phyloP scores from a whole-genome alignment of 2,797 vertebrate species.

The Rhynchotus rufescens region DNA sequence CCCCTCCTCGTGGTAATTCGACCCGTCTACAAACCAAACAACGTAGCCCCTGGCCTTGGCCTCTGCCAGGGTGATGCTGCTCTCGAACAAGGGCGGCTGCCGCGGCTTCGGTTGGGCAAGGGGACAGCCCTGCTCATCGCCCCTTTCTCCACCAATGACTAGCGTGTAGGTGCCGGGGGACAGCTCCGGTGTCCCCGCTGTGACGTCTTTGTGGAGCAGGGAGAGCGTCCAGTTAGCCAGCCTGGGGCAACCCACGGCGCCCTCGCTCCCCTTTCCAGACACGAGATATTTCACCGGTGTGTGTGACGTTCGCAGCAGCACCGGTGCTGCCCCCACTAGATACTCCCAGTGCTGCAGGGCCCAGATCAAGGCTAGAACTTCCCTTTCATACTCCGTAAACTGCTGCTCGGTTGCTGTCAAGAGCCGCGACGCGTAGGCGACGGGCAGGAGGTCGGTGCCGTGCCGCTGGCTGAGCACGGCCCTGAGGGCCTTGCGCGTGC shows the following conservation, averaged over 20 bases:
- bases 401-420: background rate
- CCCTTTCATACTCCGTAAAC: conserved; percentile 34
- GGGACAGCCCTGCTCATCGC: background rate
- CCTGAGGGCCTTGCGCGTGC: background rate
- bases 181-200: accelerated
- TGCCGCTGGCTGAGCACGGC: conserved; percentile 43
- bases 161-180: background rate
- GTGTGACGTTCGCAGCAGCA: conserved; percentile 42
- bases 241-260: conserved; percentile 2
- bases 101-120: accelerated
- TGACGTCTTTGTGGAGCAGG: background rate
- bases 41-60: conserved; percentile 27
- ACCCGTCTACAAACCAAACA: conserved; percentile 47
- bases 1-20: conserved; percentile 27
- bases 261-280: background rate
- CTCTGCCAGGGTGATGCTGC: conserved; percentile 31
- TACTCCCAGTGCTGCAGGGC: conserved; percentile 63
- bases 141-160: background rate
- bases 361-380: conserved; percentile 51
- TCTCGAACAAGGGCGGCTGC: conserved; percentile 16
- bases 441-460: background rate
- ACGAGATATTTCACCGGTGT: conserved; percentile 23
- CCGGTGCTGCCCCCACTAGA: background rate
- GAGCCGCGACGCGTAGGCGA: background rate
- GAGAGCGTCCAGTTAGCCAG: conserved; percentile 28